Evolutionary conservation across 2,888 invertebrate species (phyloP), one percentile per base, ranked within the genome.

Genomic region (Phaonia tiefii): DNA sequence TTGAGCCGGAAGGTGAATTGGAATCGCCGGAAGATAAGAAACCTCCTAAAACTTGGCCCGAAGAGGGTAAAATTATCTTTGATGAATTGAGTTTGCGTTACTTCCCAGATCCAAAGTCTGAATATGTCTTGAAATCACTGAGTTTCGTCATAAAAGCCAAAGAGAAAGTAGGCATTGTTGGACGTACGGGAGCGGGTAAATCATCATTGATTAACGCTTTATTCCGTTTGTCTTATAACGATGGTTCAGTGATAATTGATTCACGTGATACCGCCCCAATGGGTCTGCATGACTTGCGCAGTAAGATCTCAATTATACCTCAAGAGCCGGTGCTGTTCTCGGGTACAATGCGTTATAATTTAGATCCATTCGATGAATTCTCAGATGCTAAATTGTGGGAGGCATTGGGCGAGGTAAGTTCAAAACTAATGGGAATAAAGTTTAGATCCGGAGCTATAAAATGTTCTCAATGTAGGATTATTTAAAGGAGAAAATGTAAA

Each of bases 361-460:
- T 98, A 80, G 98, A 98, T 91, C 98, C 98, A 0, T 97, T 98
- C 89, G 93, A 95, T 83, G 94, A 95, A 86, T 95, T 95, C 86
- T 92, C 93, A 0, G 98, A 98, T 86, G 92, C 93, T n/a, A 93
- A 94, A 73, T 90, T 98, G 1, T 98, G 98, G 97, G 92, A 93
- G 75, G 96, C 96, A 0, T 90, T 98, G 26, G 96, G 96, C 84
- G 96, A 97, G 81, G 93, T 95, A 10, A 92, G 95, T 87, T 86
- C n/a, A n/a, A n/a, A n/a, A n/a, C n/a, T n/a, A n/a, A n/a, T n/a
- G n/a, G n/a, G n/a, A n/a, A n/a, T n/a, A n/a, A n/a, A n/a, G n/a
- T n/a, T n/a, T n/a, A n/a, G n/a, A n/a, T n/a, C n/a, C n/a, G n/a
- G n/a, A n/a, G n/a, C n/a, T n/a, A n/a, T n/a, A n/a, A n/a, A n/a